Base-by-base conservation (phyloP, 2,113 vertebrate genomes). In the Rhynchomys soricoides region DNA sequence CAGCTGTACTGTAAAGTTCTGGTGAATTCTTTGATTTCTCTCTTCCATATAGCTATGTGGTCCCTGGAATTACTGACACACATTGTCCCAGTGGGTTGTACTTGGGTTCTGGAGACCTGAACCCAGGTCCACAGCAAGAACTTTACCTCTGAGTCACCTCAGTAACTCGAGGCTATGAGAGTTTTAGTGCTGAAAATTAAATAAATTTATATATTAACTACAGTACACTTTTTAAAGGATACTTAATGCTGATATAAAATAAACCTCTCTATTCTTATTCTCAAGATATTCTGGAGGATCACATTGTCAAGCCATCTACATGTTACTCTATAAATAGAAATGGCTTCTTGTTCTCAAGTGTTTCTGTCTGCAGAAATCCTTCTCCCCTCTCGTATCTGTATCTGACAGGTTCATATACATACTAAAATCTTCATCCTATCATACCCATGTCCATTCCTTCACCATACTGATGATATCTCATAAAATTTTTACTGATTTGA, bases 41-140 rank as follows among this genome's bases (percentile, higher is more conserved):
- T 8, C 1, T 82, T 31, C 7, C 26, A 29, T 10, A 0, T 0
- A 31, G 3, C 13, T 62, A 6, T 43, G 81, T 59, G 78, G 55
- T 40, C 3, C 2, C 13, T 83, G 55, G 3, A 16, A 29, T 62
- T 29, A 59, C 57, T 16, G 55, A 83, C 24, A n/a, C 43, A 40
- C n/a, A 57, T 10, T 82, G 29, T 29, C 0, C 5, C 15, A 48
- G 1, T 34, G 26, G 16, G 7, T 43, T 85, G 24, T 22, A 45
- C 17, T 11, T 66, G 11, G 24, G 9, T 66, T 86, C 9, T 37
- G 40, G 4, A 43, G 15, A 5, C 34, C 40, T 45, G 59, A 48
- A 62, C 12, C 62, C 6, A 62, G n/a, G 4, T 15, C n/a, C 13
- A 17, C 29, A 15, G 21, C 6, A 59, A 45, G 55, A 29, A 31